These are phyloP conservation scores for Corythaixoides concolor DNA, from an alignment of 2,113 vertebrate species.

Conservation along the genomic window DNA sequence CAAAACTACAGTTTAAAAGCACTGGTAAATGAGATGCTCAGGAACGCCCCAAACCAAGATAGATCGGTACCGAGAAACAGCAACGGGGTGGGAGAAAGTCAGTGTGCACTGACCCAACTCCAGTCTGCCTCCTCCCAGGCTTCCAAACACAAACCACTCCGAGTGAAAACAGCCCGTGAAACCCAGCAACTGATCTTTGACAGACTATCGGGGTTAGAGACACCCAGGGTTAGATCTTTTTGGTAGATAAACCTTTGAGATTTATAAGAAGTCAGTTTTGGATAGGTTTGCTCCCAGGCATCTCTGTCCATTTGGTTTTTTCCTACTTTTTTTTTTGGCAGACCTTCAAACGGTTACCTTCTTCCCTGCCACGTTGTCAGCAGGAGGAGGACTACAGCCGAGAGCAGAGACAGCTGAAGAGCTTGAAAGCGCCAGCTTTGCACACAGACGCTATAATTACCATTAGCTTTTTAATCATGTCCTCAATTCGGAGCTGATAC, in stretches of 20 bases:
- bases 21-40: neutral
- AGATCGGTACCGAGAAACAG: neutral
- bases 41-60: neutral
- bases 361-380: neutral
- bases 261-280: neutral
- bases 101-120: neutral
- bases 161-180: neutral
- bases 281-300: neutral
- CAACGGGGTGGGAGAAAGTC: neutral
- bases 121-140: neutral
- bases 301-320: neutral
- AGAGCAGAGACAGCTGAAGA: slow-evolving; percentile 14
- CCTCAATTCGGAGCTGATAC: neutral
- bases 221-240: neutral
- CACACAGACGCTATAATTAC: neutral
- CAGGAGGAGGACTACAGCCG: neutral
- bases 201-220: neutral
- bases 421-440: neutral
- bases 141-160: neutral
- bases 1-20: neutral
- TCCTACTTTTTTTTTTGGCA: neutral
- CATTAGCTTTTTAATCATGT: slow-evolving; percentile 9
- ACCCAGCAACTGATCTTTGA: neutral
- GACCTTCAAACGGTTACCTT: neutral
- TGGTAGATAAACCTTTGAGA: neutral